Evolutionary conservation across 2,113 vertebrate genomes (phyloP).

Genomic region (Myotis davidii): DNA sequence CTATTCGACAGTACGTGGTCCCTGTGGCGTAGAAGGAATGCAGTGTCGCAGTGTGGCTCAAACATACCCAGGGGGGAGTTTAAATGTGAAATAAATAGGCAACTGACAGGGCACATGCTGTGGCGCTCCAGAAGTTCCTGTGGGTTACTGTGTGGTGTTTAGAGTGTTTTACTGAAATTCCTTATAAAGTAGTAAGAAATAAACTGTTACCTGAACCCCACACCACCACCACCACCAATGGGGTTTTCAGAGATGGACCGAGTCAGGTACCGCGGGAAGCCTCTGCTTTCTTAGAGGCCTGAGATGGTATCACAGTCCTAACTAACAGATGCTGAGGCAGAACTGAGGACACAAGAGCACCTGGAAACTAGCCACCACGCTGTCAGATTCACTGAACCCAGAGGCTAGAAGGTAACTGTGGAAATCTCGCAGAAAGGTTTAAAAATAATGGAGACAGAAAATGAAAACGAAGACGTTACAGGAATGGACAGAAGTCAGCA

Average conservation of each 20-base stretch:
- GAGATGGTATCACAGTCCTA: neutral
- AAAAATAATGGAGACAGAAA: neutral
- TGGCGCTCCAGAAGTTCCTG: fast-evolving
- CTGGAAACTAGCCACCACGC: neutral
- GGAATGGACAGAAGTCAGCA: neutral
- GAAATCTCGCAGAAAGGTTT: neutral
- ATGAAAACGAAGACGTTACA: neutral
- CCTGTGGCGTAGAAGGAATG: fast-evolving
- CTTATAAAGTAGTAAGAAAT: neutral
- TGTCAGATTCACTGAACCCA: neutral
- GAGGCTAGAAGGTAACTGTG: neutral
- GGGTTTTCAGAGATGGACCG: neutral
- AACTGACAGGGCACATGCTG: neutral
- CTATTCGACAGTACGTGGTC: fast-evolving
- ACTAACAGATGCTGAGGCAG: neutral
- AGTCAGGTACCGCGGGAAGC: neutral
- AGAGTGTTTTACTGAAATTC: neutral
- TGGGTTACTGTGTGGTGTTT: fast-evolving
- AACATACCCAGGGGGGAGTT: no score
- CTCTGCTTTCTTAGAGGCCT: neutral
- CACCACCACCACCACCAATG: no score
- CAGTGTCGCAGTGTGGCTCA: neutral
- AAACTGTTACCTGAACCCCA: neutral
- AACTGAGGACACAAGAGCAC: neutral
- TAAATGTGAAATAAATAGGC: fast-evolving